Evolutionary conservation across 1,140 invertebrate genomes (phyloP).

Genomic region (Helicoverpa zea): DNA sequence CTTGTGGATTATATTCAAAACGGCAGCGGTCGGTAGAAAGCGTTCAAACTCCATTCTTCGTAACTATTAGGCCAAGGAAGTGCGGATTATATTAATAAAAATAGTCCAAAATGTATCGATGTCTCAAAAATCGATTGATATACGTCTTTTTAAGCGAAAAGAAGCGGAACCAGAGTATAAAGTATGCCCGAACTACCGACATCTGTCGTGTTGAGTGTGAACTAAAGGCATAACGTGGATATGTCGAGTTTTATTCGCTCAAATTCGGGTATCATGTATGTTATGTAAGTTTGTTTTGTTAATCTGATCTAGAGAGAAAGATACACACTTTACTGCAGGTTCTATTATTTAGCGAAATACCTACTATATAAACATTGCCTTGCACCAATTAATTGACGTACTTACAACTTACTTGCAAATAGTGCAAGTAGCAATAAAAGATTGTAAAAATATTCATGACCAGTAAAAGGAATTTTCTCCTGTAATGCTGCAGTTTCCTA

Average conservation of each 20-base stretch:
- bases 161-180: conserved; percentile 13
- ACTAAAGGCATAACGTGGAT: conserved; percentile 11
- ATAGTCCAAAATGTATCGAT: background rate
- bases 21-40: background rate
- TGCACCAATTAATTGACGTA: no score
- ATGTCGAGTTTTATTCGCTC: background rate
- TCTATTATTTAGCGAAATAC: conserved; percentile 14
- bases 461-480: no score
- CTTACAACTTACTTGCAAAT: no score
- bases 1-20: background rate
- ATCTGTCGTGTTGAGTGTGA: conserved; percentile 16
- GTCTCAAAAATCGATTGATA: no score
- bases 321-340: background rate
- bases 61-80: no score
- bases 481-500: no score
- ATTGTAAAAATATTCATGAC: no score
- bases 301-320: background rate
- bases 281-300: conserved; percentile 20
- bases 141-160: conserved; percentile 3
- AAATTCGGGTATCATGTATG: conserved; percentile 18
- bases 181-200: conserved; percentile 1
- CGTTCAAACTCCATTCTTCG: background rate
- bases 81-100: background rate
- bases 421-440: no score
- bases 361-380: no score